Evolutionary conservation across 1,140 invertebrate genomes (phyloP).

Genomic region (Thaumatotibia leucotreta): DNA sequence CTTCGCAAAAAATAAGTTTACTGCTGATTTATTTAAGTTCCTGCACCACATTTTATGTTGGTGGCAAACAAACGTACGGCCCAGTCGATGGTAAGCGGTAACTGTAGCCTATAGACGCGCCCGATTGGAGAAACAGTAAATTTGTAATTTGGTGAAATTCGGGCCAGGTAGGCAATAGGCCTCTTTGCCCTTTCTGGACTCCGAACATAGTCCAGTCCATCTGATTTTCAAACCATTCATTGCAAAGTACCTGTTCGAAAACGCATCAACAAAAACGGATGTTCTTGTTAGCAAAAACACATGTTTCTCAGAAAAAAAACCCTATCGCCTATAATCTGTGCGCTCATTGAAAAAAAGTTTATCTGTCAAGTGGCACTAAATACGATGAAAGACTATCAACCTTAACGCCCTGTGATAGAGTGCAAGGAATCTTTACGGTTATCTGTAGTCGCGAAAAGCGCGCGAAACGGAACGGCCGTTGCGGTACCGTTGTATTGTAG

Average conservation of each 20-base stretch:
- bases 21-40: too few species aligned
- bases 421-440: not conserved
- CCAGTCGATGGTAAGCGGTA: too few species aligned
- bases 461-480: conserved; percentile 5
- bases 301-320: conserved; percentile 6
- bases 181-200: too few species aligned
- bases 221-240: not conserved
- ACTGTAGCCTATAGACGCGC: too few species aligned
- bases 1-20: too few species aligned
- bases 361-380: conserved; percentile 6
- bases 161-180: too few species aligned
- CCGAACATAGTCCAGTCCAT: too few species aligned
- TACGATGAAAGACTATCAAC: not conserved
- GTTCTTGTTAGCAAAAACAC: conserved; percentile 9
- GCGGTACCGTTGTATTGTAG: conserved; percentile 13
- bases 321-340: conserved; percentile 7
- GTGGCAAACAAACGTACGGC: too few species aligned
- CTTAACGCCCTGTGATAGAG: not conserved
- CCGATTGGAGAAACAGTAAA: too few species aligned
- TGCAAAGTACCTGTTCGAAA: not conserved
- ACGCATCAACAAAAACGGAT: not conserved
- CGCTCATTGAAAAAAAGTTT: conserved; percentile 3
- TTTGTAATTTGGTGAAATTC: too few species aligned
- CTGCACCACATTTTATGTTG: too few species aligned
- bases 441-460: not conserved